Conservation (phyloP, 2,888 invertebrate species). For the Ditula angustiorana region DNA sequence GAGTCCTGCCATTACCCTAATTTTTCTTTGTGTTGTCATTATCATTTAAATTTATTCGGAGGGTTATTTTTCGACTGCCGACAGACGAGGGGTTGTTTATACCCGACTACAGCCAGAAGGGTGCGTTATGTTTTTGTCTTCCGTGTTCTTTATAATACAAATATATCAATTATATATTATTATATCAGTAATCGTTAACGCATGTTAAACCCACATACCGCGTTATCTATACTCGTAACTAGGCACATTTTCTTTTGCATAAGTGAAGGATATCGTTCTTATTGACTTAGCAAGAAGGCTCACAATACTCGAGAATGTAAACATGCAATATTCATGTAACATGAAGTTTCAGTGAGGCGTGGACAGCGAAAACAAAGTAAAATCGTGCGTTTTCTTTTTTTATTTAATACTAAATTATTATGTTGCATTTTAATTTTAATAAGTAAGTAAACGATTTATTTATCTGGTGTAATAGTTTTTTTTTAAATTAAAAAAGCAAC, state of each 20-base stretch:
- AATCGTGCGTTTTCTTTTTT: not conserved
- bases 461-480: not conserved
- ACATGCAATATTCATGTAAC: conserved; percentile 13
- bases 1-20: too few species aligned
- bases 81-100: too few species aligned
- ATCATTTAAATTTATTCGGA: too few species aligned
- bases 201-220: not conserved
- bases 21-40: too few species aligned
- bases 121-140: not conserved
- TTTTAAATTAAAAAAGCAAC: not conserved
- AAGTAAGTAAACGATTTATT: not conserved
- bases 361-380: conserved; percentile 19
- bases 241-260: not conserved
- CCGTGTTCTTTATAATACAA: too few species aligned
- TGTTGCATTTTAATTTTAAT: not conserved
- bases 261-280: not conserved
- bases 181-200: not conserved
- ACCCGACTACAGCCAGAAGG: too few species aligned
- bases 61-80: too few species aligned
- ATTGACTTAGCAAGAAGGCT: not conserved
- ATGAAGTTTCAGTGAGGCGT: conserved; percentile 30
- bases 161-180: not conserved
- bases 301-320: not conserved
- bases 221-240: not conserved
- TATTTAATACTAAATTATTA: not conserved